phyloP scores from a whole-genome alignment of 2,797 vertebrate genomes.

The Enteromius afrohamiltoni region DNA sequence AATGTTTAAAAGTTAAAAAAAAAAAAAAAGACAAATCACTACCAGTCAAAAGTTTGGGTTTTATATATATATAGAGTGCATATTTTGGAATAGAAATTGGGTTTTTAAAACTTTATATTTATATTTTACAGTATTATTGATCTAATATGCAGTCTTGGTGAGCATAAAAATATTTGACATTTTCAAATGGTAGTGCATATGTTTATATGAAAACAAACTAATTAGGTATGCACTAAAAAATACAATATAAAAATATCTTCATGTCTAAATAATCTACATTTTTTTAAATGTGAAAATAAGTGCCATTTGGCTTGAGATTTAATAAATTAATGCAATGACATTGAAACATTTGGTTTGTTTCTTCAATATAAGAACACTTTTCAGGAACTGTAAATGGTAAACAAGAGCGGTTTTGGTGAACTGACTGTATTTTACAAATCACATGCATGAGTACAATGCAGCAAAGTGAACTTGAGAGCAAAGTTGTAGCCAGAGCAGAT shows the following conservation, averaged over 20 bases:
- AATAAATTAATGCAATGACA: not conserved
- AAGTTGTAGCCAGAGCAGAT: constrained; percentile 37
- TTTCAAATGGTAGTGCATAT: not conserved
- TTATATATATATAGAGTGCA: not conserved
- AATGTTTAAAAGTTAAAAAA: not conserved
- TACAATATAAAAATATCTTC: not conserved
- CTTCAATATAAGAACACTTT: not conserved
- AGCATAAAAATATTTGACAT: not conserved
- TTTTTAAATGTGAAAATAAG: too few relatives aligned
- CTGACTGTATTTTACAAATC: not conserved
- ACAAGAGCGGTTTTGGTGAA: not conserved
- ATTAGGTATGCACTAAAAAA: not conserved
- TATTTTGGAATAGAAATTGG: not conserved
- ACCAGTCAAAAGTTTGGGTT: not conserved
- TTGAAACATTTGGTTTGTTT: not conserved
- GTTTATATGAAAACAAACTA: not conserved
- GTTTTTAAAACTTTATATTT: not conserved
- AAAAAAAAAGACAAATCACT: too few relatives aligned
- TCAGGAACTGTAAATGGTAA: not conserved
- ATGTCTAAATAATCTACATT: not conserved
- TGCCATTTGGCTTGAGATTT: not conserved
- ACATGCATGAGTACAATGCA: not conserved
- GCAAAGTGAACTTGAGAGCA: constrained; percentile 10
- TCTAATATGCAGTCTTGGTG: not conserved
- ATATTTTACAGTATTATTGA: not conserved